These are phyloP conservation scores for Characodon lateralis DNA, from an alignment of 2,797 vertebrate species.

Conservation along the genomic window DNA sequence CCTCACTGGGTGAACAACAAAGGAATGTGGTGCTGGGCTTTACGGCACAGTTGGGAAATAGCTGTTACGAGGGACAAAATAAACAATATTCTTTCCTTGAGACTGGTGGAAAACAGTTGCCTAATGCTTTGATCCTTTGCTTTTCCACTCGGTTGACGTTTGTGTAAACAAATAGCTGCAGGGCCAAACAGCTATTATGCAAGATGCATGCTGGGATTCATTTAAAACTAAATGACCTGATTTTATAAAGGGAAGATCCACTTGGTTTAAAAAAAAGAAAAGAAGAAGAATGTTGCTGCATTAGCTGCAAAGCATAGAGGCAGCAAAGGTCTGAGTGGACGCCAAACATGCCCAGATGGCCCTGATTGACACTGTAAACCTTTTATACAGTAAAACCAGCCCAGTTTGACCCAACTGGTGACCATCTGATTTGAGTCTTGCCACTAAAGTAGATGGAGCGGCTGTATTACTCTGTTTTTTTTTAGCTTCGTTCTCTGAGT, in stretches of 20 bases:
- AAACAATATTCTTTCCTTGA: slow-evolving; percentile 64
- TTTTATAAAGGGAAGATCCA: slow-evolving; percentile 50
- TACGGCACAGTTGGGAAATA: slow-evolving; percentile 65
- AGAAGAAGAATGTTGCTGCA: slow-evolving; percentile 12
- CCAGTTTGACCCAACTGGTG: slow-evolving; percentile 46
- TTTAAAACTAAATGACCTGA: slow-evolving; percentile 69
- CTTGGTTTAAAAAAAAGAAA: slow-evolving; percentile 25
- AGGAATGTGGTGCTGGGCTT: slow-evolving; percentile 68
- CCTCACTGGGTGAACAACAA: slow-evolving; percentile 57
- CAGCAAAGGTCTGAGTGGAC: slow-evolving; percentile 41
- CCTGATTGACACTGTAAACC: slow-evolving; percentile 49
- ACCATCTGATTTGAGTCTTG: slow-evolving; percentile 24
- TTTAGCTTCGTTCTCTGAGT: slow-evolving; percentile 17
- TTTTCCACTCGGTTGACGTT: slow-evolving; percentile 49
- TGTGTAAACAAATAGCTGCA: slow-evolving; percentile 61
- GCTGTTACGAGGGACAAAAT: slow-evolving; percentile 49
- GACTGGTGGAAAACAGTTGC: slow-evolving; percentile 65
- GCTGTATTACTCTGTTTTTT: slow-evolving; percentile 18
- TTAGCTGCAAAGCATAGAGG: slow-evolving; percentile 38
- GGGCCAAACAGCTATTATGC: slow-evolving; percentile 55
- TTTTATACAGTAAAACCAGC: slow-evolving; percentile 57
- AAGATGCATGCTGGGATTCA: slow-evolving; percentile 68
- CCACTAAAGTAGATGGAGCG: slow-evolving; percentile 47
- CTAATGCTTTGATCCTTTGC: slow-evolving; percentile 64
- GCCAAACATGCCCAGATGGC: slow-evolving; percentile 62